A percentile compares a stretch with the other conserved stretches of the same genome.
Evolutionary conservation across 92 coral and sea anemone genomes (phyloP).

Genomic region (Desmophyllum pertusum): DNA sequence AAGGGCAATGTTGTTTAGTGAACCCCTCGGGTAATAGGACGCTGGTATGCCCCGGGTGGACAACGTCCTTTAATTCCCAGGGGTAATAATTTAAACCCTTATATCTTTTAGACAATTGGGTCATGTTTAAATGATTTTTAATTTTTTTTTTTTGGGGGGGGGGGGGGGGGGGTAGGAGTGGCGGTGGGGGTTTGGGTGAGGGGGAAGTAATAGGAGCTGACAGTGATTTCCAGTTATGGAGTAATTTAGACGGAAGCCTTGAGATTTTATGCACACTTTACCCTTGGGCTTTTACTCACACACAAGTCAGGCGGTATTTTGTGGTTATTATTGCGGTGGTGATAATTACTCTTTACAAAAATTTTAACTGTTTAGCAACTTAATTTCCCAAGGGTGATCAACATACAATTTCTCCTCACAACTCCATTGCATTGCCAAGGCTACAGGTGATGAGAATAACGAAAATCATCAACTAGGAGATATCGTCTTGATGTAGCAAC

Average conservation of each 20-base stretch:
- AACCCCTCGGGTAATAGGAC: slow-evolving; percentile 10
- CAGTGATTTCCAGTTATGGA: background rate
- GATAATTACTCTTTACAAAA: background rate
- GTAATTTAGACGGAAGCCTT: background rate
- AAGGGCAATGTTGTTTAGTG: slow-evolving; percentile 2
- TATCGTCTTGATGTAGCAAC: background rate
- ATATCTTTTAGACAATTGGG: background rate
- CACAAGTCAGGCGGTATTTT: background rate
- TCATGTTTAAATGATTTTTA: background rate
- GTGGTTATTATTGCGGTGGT: no score
- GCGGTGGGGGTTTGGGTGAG: background rate
- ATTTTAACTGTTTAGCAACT: no score
- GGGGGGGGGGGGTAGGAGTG: background rate
- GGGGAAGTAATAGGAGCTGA: background rate
- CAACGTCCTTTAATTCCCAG: slow-evolving; percentile 21
- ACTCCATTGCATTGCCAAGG: background rate
- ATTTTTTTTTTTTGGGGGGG: background rate
- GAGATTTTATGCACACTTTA: background rate
- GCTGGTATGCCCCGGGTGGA: slow-evolving; percentile 13
- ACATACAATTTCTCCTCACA: background rate
- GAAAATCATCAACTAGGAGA: background rate
- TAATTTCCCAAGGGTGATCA: background rate
- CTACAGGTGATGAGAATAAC: background rate
- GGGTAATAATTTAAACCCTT: background rate
- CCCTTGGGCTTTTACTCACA: background rate